Evolutionary conservation across 2,797 vertebrate species (phyloP), one percentile per base, ranked within the genome.

Genomic region (Halcyon leucocephala): DNA sequence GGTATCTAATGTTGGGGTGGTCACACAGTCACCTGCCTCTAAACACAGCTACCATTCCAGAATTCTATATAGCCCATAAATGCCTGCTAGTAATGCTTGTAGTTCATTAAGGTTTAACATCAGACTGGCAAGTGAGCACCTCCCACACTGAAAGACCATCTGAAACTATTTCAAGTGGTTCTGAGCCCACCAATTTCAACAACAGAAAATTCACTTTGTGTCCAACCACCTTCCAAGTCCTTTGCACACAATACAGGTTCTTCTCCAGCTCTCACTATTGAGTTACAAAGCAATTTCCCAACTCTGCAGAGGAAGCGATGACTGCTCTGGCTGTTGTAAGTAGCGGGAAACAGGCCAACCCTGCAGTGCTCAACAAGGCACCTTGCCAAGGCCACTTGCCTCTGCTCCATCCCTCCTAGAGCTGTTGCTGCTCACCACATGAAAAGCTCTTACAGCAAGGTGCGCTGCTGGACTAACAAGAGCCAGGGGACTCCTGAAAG

Each of bases 281-380:
- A 89, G 48, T 72, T 80, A 74, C 69, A 65, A 92, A 91, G 67
- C 52, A 21, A 76, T 74, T 58, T 66, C 70, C 39, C 84, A 87
- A 10, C 57, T 54, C 85, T 66, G 85, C 87, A 83, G 69, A 72
- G 79, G 70, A 90, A 81, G 69, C 12, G 66, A 86, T 72, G 66
- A 85, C 48, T 86, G 77, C 72, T 81, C 37, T 39, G 77, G 24
- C 80, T 91, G 62, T 19, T 86, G 42, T n/a, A 21, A 78, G 65
- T 7, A 79, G 79, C n/a, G 78, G 86, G 86, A 89, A 95, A 66
- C 37, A 44, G 69, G 76, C 82, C 95, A 96, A 33, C 54, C 66
- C 91, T 18, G 91, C 94, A 94, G 69, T 64, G 54, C 76, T 93
- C 72, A 54, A 25, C 37, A 31, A 66, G 89, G 89, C 85, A 94